phyloP scores from a whole-genome alignment of 1,140 invertebrate species.

The Zaprionus nigranus region DNA sequence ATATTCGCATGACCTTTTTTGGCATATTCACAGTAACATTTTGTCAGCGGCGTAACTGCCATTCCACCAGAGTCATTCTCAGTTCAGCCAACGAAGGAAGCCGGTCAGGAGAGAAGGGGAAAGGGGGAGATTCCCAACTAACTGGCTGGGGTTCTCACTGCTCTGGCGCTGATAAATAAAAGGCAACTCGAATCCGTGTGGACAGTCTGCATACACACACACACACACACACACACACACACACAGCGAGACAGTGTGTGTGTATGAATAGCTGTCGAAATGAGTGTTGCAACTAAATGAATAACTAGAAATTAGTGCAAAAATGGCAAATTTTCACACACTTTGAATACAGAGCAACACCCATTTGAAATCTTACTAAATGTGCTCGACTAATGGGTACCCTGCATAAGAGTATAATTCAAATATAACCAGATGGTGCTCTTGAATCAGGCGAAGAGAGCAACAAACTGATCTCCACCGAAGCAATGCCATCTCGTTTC shows the following conservation, averaged over 20 bases:
- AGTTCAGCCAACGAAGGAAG: constrained; percentile 11
- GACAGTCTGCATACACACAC: constrained; percentile 7
- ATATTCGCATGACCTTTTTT: constrained; percentile 56
- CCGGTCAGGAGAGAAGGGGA: too few species aligned
- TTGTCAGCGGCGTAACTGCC: constrained; percentile 46
- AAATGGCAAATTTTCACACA: constrained; percentile 59
- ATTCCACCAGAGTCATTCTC: constrained; percentile 37
- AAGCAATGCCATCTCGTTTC: neutral
- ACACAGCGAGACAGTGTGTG: constrained; percentile 67
- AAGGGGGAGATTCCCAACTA: neutral
- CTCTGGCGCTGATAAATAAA: constrained; percentile 48
- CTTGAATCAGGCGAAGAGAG: neutral
- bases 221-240: neutral
- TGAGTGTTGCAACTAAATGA: constrained; percentile 78
- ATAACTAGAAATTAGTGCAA: constrained; percentile 75
- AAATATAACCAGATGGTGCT: neutral
- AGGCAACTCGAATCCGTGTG: constrained; percentile 32
- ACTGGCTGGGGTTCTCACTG: constrained; percentile 20
- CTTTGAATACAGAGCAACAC: neutral
- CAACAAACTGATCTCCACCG: neutral
- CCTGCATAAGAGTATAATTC: neutral
- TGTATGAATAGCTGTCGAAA: constrained; percentile 65
- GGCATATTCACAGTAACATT: constrained; percentile 47
- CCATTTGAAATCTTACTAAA: constrained; percentile 12
- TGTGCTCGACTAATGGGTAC: neutral